These are phyloP conservation scores for Apostichopus californicus DNA, from an alignment of 35 echinoderm and acorn worm species.

Conservation along the genomic window DNA sequence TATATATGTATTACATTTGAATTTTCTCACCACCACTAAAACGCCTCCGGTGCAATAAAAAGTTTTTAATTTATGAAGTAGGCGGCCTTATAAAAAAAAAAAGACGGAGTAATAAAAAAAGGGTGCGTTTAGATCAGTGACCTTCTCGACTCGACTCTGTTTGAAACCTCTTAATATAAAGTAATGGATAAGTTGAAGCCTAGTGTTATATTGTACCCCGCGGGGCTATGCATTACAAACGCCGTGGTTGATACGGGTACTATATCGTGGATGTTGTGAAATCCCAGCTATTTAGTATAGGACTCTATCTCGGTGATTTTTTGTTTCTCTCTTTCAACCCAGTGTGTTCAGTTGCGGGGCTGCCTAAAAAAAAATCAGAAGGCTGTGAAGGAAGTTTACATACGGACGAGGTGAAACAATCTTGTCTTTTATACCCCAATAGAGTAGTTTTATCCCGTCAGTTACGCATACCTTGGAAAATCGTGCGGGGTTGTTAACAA, in stretches of 20 bases:
- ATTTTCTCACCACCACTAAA: slow-evolving; percentile 3
- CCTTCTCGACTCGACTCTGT: slow-evolving; percentile 34
- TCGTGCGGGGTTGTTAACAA: slow-evolving; percentile 31
- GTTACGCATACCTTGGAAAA: not conserved
- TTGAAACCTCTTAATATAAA: slow-evolving; percentile 40
- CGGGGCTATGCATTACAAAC: slow-evolving; percentile 46
- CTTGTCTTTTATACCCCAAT: no score
- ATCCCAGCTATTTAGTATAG: no score
- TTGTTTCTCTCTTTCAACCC: no score
- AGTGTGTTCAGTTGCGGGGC: no score
- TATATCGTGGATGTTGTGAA: no score
- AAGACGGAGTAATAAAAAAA: slow-evolving; percentile 2
- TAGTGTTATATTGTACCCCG: slow-evolving; percentile 51
- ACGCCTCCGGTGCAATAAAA: slow-evolving; percentile 42
- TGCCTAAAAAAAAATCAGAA: no score
- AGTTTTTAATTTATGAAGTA: slow-evolving; percentile 45
- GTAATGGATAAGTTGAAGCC: not conserved
- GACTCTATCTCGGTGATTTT: no score
- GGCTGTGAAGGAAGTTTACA: no score
- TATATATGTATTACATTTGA: no score
- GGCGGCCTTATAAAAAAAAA: slow-evolving; percentile 37
- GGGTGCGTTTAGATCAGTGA: slow-evolving; percentile 27
- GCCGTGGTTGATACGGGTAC: not conserved
- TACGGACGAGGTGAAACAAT: no score
- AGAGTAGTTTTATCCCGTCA: no score